phyloP scores from a whole-genome alignment of 2,888 invertebrate genomes.

The Galerucella nymphaeae region DNA sequence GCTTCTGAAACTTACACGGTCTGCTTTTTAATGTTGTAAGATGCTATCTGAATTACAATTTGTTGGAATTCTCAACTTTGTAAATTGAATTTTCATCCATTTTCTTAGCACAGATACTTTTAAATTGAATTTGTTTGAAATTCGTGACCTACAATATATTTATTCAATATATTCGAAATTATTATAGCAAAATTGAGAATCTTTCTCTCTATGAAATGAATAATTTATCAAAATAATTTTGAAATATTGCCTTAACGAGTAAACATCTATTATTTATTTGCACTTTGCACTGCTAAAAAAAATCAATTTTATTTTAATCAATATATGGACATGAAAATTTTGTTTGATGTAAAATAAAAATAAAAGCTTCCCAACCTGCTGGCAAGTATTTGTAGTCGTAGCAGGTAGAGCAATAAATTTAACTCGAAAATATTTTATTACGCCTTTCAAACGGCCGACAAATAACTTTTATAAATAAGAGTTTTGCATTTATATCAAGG shows the following conservation, averaged over 20 bases:
- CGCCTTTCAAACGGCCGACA: conserved; percentile 36
- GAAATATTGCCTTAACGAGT: no score
- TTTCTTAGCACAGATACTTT: conserved; percentile 24
- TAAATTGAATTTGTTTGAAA: conserved; percentile 31
- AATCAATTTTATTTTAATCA: no score
- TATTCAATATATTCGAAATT: no score
- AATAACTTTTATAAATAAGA: conserved; percentile 41
- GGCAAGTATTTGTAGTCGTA: conserved; percentile 20
- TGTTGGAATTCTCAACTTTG: conserved; percentile 46
- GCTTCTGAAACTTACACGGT: conserved; percentile 48
- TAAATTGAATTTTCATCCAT: conserved; percentile 50
- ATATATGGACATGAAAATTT: conserved; percentile 9
- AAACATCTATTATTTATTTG: no score
- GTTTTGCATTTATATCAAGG: conserved; percentile 36
- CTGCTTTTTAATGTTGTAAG: conserved; percentile 52
- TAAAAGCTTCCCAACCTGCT: not conserved
- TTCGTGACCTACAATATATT: not conserved
- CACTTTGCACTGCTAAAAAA: no score
- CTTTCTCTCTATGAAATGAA: no score
- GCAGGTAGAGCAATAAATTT: conserved; percentile 30
- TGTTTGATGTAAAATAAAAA: conserved; percentile 17
- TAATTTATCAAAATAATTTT: no score
- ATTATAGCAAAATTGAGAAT: no score
- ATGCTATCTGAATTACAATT: conserved; percentile 51
- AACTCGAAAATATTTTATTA: conserved; percentile 37